Base-by-base conservation (phyloP, 2,888 invertebrate species). In the Xiphydria camelus region DNA sequence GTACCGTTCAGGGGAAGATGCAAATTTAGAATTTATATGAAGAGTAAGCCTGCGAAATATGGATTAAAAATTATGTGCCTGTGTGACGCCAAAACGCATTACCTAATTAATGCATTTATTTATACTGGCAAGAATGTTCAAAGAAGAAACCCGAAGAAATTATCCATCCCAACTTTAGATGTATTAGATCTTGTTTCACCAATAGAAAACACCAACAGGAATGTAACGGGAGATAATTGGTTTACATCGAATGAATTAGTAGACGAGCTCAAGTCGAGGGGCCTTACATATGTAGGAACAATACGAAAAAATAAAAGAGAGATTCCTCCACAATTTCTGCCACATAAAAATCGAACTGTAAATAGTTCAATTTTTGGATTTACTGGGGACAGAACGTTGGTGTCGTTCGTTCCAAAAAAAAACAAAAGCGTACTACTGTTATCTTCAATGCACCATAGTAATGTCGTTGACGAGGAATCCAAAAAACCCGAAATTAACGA, bases 281-380 rank as follows among this genome's bases (percentile, higher is more conserved):
- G 47, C n/a, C 34, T 57, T 12, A 51, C 55, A 6, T 41, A 36
- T 31, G 52, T 55, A 7, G 57, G 54, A 19, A 61, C 55, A 14
- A 23, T 61, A 15, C 29, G 26, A 12, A 53, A 53, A 31, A 49
- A 57, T 25, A 51, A 57, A 44, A 36, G 38, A 4, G 49, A 62
- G 47, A 55, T 65, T 45, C 63, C 63, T 15, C 5, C 41, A 25
- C 51, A 63, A 48, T 66, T 68, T 56, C 48, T 54, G 39, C 58
- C 61, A 51, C 43, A 38, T 31, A 20, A 47, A 47, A 52, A 12
- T 19, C 39, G 55, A 40, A 33, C 46, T 42, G 15, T 47, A 39
- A 15, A 43, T 40, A 35, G 38, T 10, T 26, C 36, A 14, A 9
- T 51, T 18, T 62, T 55, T 47, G 58, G 50, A 17, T 61, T 51